Base-by-base conservation (phyloP, 2,888 invertebrate species). In the Aporophyla lueneburgensis region DNA sequence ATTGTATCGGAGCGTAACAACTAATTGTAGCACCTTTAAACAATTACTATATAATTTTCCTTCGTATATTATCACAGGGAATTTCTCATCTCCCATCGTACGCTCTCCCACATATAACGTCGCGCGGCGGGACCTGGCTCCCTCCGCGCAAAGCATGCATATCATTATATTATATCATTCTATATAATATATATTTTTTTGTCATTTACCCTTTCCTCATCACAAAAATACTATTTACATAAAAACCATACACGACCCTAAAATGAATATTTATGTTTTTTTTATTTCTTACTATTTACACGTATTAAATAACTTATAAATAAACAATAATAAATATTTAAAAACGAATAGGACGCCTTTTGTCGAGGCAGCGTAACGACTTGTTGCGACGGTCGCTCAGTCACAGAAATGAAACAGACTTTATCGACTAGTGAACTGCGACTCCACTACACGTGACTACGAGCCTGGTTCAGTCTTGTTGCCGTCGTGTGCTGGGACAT, bases 301-400 rank as follows among this genome's bases (percentile, higher is more conserved):
- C 86, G 88, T 89, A 90, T 94, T 95, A 95, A 96, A 96, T 94
- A 95, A 94, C 96, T 96, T 96, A 96, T 87, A 95, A 95, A 96
- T 91, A 94, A 95, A 95, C 89, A 93, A 95, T 95, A 95, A 95
- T 95, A 95, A 95, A 96, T 95, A 95, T 89, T 89, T 95, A 94
- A 94, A 96, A 95, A 95, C 91, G 90, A 93, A 91, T 89, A 88
- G 93, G 93, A 94, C 93, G 92, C 93, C 87, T 88, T 88, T 85
- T 83, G 80, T 78, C 66, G 80, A 81, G 86, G 89, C 88, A 71
- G 80, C 75, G 68, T 78, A 58, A 79, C 81, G 80, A 75, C 85
- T 78, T 72, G 89, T 90, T 87, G 83, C 81, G 74, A 77, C 90
- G 78, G 59, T 84, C 86, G 86, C 83, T 77, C 54, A 65, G 75